Evolutionary conservation across 1,140 invertebrate species (phyloP), one percentile per base, ranked within the genome.

Genomic region (Sarcophaga bullata): DNA sequence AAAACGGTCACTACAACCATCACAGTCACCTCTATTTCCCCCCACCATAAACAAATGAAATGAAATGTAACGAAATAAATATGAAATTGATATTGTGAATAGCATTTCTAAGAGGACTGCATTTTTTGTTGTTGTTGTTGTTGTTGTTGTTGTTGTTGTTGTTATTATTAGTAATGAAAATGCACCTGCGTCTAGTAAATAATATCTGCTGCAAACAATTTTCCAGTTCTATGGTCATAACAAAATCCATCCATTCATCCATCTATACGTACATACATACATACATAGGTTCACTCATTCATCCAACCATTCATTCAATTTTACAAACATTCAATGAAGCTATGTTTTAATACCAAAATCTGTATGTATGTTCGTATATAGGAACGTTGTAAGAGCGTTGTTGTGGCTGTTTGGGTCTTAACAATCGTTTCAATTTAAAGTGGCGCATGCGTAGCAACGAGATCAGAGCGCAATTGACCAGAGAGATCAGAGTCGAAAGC

Each of bases 11-110:
- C 62, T 68, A 68, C n/a, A 25, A n/a, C 15, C 13, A 68, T 8
- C 62, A 68, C n/a, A n/a, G 19, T 1, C 62, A 68, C 15, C 62
- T 37, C 25, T 37, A 37, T 37, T 37, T 37, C 25, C 25, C 25
- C 7, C 11, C 62, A 25, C 15, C 62, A 58, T n/a, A 13, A 15
- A 58, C 54, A 13, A 11, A 58, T 11, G 10, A 13, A 58, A 58
- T n/a, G n/a, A 58, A 73, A 68, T 72, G 62, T 13, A 46, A 8
- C 49, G 47, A 15, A 52, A 78, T 78, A 48, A 78, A 78, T 78
- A 78, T 78, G 75, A 78, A 52, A 78, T 78, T 78, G 75, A 78
- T 78, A 78, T 78, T 78, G 50, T 78, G 75, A 78, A 78, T 50
- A 49, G 75, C 48, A 50, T 50, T 9, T 50, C 52, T 50, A 25